These are phyloP conservation scores for Spisula subtruncata DNA, from an alignment of 2,888 invertebrate genomes.

Conservation along the genomic window DNA sequence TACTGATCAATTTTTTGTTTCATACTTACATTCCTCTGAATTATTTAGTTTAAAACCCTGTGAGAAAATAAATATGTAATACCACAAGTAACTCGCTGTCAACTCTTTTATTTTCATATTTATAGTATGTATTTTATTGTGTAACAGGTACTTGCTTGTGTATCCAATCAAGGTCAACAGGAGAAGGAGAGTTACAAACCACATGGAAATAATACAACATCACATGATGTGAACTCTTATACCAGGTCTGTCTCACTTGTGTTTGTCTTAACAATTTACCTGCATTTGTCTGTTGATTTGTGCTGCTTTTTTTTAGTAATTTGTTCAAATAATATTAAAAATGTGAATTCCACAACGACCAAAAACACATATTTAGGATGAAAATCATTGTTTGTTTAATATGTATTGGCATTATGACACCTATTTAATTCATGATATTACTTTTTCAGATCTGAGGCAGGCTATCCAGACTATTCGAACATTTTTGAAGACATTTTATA, in stretches of 20 bases:
- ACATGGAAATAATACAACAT: not conserved
- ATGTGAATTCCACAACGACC: no score
- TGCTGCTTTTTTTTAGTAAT: no score
- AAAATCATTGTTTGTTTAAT: no score
- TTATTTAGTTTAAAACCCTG: no score
- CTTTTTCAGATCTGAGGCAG: not conserved
- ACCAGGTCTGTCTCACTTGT: not conserved
- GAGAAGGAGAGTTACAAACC: not conserved
- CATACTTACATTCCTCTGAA: not conserved
- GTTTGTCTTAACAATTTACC: not conserved
- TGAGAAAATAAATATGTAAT: no score
- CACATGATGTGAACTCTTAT: not conserved
- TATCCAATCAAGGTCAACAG: not conserved
- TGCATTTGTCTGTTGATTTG: not conserved
- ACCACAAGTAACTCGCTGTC: no score
- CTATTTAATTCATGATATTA: not conserved
- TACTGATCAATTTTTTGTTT: not conserved
- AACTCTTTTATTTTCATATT: no score
- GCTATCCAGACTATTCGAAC: constrained; percentile 5
- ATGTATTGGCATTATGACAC: not conserved
- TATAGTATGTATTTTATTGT: not conserved
- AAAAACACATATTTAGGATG: no score
- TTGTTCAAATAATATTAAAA: no score
- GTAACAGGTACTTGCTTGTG: not conserved
- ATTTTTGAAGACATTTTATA: constrained; percentile 17